phyloP scores from a whole-genome alignment of 2,113 vertebrate genomes.

The human region GRCh38 chr16:79973001-79973500 shows the following conservation, averaged over 20 bases:
- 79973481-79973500: neutral
- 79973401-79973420: neutral
- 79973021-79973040: neutral
- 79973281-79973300: neutral
- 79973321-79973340: neutral
- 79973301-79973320: neutral
- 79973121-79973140: neutral
- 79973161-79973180: neutral
- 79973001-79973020: neutral
- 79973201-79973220: neutral
- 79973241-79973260: neutral
- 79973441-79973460: neutral
- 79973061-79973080: neutral
- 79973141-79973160: neutral
- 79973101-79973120: neutral
- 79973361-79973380: neutral
- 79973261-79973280: neutral
- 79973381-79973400: neutral
- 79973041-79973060: neutral
- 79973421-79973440: neutral
- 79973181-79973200: neutral
- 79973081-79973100: neutral
- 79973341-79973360: neutral
- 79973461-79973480: neutral
- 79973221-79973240: neutral